These are phyloP conservation scores for Xyrichtys novacula DNA, from an alignment of 2,797 vertebrate genomes.

Conservation along the genomic window DNA sequence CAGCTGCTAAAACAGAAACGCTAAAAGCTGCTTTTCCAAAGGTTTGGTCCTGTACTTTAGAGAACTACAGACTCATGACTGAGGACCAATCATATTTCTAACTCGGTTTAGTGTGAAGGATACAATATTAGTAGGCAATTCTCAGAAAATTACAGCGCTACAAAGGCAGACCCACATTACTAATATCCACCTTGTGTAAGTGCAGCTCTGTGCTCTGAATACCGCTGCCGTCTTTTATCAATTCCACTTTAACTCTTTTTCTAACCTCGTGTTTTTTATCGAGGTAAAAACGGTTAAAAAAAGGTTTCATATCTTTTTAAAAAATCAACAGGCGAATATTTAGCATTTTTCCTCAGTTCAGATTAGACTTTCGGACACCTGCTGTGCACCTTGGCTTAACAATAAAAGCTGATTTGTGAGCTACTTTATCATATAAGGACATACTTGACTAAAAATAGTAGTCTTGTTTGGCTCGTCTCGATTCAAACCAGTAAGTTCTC, in stretches of 20 bases:
- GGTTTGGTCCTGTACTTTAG: neutral
- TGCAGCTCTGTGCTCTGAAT: neutral
- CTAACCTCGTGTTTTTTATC: neutral
- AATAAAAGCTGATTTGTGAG: constrained; percentile 5
- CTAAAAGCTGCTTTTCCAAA: neutral
- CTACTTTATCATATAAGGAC: neutral
- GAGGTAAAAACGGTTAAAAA: neutral
- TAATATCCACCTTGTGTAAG: neutral
- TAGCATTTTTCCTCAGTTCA: neutral
- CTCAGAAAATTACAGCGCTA: neutral
- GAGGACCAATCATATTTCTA: neutral
- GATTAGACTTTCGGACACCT: constrained; percentile 13
- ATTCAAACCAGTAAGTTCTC: neutral
- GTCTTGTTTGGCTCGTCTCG: neutral
- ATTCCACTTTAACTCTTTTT: neutral
- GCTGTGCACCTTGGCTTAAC: constrained; percentile 5
- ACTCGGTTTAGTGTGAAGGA: neutral
- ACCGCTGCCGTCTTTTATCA: neutral
- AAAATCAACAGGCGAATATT: neutral
- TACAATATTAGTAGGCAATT: neutral
- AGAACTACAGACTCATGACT: neutral
- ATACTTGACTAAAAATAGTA: too few species aligned
- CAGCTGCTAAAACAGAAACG: neutral
- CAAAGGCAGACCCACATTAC: neutral
- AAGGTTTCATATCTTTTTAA: neutral